phyloP scores from a whole-genome alignment of 2,113 vertebrate genomes.

The Gadus macrocephalus region DNA sequence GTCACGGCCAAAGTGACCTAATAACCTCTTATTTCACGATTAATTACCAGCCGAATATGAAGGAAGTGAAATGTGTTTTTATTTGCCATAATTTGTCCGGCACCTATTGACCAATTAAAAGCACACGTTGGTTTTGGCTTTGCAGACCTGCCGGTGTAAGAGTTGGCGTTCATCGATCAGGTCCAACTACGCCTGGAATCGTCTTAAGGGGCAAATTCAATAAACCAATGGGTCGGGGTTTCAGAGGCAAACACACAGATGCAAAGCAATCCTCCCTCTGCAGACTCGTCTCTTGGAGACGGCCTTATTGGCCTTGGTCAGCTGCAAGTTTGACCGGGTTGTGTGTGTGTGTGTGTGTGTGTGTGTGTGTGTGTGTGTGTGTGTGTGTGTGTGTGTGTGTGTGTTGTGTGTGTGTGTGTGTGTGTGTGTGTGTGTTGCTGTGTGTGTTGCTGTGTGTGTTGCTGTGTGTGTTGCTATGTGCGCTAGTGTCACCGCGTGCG shows the following conservation, averaged over 20 bases:
- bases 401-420: constrained; percentile 18
- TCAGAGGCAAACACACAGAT: background rate
- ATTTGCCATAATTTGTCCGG: no score
- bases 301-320: constrained; percentile 36
- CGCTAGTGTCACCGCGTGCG: constrained; percentile 24
- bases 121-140: no score
- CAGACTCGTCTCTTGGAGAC: constrained; percentile 49
- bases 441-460: constrained; percentile 6
- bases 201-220: no score
- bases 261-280: constrained; percentile 3
- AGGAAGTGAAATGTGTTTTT: no score
- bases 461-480: constrained; percentile 19
- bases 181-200: no score
- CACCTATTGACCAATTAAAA: no score
- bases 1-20: no score
- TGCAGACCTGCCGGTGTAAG: no score
- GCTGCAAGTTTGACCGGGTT: background rate
- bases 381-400: constrained; percentile 13
- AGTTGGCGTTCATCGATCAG: no score
- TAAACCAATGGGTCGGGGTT: background rate
- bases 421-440: background rate
- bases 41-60: no score
- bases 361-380: constrained; percentile 7
- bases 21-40: no score
- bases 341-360: background rate